A percentile compares a stretch with the other conserved stretches of the same genome.
These are phyloP conservation scores for Hydrolagus colliei DNA, from an alignment of 2,797 vertebrate species.

Conservation along the genomic window DNA sequence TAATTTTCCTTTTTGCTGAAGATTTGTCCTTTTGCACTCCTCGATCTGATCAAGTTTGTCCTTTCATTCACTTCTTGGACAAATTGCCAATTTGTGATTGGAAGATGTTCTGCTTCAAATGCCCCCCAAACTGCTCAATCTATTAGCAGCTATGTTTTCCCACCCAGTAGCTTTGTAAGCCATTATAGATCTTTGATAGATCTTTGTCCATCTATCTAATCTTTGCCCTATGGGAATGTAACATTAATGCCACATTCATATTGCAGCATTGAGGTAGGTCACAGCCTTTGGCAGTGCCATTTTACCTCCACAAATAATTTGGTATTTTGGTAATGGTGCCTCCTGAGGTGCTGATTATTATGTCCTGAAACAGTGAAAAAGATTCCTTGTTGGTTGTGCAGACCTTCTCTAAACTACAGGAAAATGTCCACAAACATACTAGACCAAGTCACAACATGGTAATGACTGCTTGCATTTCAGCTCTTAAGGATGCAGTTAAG, in stretches of 20 bases:
- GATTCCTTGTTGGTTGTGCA: too few relatives aligned
- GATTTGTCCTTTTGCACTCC: background rate
- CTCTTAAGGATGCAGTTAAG: too few relatives aligned
- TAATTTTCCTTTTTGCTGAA: background rate
- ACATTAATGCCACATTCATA: background rate
- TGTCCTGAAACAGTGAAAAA: too few relatives aligned
- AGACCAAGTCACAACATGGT: too few relatives aligned
- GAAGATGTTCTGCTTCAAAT: background rate
- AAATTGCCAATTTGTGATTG: background rate
- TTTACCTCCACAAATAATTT: too few relatives aligned
- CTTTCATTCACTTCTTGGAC: background rate
- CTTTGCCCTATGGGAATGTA: background rate
- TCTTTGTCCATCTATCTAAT: background rate
- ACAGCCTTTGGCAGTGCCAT: too few relatives aligned
- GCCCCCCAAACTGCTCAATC: background rate
- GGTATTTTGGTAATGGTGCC: too few relatives aligned
- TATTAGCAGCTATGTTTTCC: background rate
- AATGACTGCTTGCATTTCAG: too few relatives aligned
- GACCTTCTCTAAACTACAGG: too few relatives aligned
- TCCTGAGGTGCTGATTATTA: too few relatives aligned
- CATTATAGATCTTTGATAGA: background rate
- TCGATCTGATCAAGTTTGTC: background rate
- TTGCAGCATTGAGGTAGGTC: too few relatives aligned
- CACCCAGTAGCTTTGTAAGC: background rate
- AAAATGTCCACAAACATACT: too few relatives aligned